Evolutionary conservation across 92 coral and sea anemone genomes (phyloP), one percentile per base, ranked within the genome.

Genomic region (Plumapathes pennacea): DNA sequence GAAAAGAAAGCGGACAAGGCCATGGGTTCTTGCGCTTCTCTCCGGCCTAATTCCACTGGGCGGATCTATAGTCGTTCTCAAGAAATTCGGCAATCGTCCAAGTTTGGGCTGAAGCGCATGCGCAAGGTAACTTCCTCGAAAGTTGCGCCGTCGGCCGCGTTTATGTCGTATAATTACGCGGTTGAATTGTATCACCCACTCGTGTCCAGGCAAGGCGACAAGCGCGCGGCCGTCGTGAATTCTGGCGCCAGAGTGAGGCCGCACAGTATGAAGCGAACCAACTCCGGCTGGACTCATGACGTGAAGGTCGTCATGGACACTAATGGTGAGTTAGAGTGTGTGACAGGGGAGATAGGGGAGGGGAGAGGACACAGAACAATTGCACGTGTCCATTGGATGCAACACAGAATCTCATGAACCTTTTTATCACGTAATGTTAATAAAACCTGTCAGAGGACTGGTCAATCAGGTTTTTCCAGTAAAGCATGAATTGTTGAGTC

Each of bases 161-260:
- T 86, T 14, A 40, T 73, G 57, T 84, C 90, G 25, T 84, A 78
- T 44, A 84, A 84, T 42, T 47, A 67, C 66, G 97, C 97, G 20
- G 25, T 89, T 44, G 91, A 90, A 29, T 63, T 88, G 52, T 83
- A 90, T 27, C 85, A 86, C 39, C 97, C 97, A 28, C 32, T 86
- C 78, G 85, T 64, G 43, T 72, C 96, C 50, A 83, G 98, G 57
- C 84, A 74, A 23, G 87, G 85, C 22, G 68, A 84, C 52, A 74
- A 68, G 29, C 80, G 89, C 23, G 71, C 86, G 14, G 46, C 86
- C 31, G 57, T 62, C 37, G 88, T 85, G 9, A 60, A 86, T 11
- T 47, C 62, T 30, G 67, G 71, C 17, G 53, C 80, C 8, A 65
- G 90, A 41, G 76, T 84, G 37, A 74, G 89, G 54, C 96, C 98